Base-by-base conservation (phyloP, 2,888 invertebrate species). In the Willowsia nigromaculata region DNA sequence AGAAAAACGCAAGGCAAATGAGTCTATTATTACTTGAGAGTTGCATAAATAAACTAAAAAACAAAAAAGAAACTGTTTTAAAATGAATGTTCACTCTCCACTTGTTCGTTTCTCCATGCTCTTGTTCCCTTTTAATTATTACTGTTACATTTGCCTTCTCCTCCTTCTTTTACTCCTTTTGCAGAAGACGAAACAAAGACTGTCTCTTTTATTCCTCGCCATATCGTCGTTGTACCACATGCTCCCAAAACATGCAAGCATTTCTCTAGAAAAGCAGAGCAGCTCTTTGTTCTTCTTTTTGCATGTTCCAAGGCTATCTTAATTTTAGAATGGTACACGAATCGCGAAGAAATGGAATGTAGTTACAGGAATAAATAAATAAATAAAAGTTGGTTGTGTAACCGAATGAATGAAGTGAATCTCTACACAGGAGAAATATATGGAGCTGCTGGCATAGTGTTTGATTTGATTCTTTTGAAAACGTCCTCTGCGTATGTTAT, bases 81-180 rank as follows among this genome's bases (percentile, higher is more conserved):
- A 50, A 13, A 3, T 50, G 50, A 50, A 50, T 2, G 3, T 15
- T 50, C 50, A 11, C 50, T 53, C 18, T 22, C 4, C 13, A 13
- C 43, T 1, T 43, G 43, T 43, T 18, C 3, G 53, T 53, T 18
- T 53, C 13, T 53, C 13, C 50, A 11, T 22, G 18, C 18, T 18
- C 53, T 15, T 13, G 4, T 30, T 30, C 30, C n/a, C 22, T 50
- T 50, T 50, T 50, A 78, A 78, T 78, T 78, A 47, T 53, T 50
- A 78, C 15, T 74, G n/a, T 74, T 11, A 43, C 33, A 85, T 62
- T 76, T 43, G n/a, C 18, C 43, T 83, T 62, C 40, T 22, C 9
- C 6, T 43, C 43, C 13, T 37, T 9, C 37, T 9, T 4, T 6
- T 37, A 9, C 37, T 37, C 37, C 9, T 9, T 37, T 37, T 37